A percentile compares a stretch with the other conserved stretches of the same genome.
Conservation (phyloP, 2,797 vertebrate species). For the Diceros bicornis region DNA sequence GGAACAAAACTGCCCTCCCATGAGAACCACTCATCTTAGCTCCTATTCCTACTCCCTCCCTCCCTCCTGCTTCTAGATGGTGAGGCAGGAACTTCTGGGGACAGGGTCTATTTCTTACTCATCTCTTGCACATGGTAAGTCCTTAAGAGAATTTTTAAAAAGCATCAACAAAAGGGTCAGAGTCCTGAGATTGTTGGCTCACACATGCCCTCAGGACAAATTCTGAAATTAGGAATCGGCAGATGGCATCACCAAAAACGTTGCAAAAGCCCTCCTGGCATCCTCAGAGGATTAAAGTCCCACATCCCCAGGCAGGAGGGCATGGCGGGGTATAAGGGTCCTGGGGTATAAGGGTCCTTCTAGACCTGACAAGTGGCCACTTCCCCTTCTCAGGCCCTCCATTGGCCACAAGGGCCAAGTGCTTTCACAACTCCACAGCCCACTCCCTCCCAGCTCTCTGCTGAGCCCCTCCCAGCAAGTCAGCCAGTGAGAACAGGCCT, state of each 20-base stretch:
- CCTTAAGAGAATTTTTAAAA: neutral
- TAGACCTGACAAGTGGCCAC: too few relatives aligned
- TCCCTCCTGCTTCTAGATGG: neutral
- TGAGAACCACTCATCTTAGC: neutral
- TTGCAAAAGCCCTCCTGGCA: neutral
- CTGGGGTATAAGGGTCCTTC: neutral
- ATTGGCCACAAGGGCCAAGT: neutral
- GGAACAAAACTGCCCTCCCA: neutral
- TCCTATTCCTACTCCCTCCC: neutral
- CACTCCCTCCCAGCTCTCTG: neutral
- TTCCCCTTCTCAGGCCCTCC: neutral
- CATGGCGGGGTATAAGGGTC: accelerated
- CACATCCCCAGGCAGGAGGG: neutral
- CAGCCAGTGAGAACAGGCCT: neutral
- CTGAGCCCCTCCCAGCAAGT: neutral
- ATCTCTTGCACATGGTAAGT: neutral
- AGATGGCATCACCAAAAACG: neutral
- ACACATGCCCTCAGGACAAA: neutral
- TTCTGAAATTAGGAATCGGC: neutral
- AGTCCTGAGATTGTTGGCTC: neutral
- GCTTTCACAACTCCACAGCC: accelerated
- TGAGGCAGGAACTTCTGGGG: neutral
- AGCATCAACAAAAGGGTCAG: neutral
- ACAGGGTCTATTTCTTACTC: neutral
- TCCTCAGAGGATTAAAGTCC: neutral